These are phyloP conservation scores for Drosophila lacicola DNA, from an alignment of 2,888 invertebrate genomes.

Conservation along the genomic window DNA sequence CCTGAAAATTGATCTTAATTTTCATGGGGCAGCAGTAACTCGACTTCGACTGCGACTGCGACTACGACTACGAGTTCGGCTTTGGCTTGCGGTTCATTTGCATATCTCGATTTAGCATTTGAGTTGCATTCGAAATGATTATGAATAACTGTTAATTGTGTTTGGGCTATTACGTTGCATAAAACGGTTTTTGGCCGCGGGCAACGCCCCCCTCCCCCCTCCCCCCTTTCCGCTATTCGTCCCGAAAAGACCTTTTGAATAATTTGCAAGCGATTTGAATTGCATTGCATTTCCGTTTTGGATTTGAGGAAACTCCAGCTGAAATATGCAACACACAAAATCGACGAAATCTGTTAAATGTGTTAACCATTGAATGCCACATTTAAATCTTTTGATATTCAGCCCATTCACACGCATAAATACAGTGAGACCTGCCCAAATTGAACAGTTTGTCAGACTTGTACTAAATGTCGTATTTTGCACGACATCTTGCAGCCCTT, in stretches of 20 bases:
- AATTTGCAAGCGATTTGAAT: slow-evolving; percentile 33
- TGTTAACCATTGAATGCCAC: slow-evolving; percentile 10
- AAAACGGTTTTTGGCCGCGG: slow-evolving; percentile 35
- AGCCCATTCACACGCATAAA: not conserved
- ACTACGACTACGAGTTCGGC: slow-evolving; percentile 13
- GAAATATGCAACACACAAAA: not conserved
- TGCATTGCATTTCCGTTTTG: slow-evolving; percentile 15
- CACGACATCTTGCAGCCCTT: not conserved
- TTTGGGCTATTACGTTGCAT: slow-evolving; percentile 59
- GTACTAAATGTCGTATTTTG: not conserved
- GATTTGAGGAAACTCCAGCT: not conserved
- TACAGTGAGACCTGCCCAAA: not conserved
- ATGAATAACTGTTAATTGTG: slow-evolving; percentile 73
- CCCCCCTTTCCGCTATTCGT: not conserved
- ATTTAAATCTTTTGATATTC: slow-evolving; percentile 3
- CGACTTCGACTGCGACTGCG: slow-evolving; percentile 34
- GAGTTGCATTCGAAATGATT: slow-evolving; percentile 40
- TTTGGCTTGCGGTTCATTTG: slow-evolving; percentile 49
- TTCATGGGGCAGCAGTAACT: slow-evolving; percentile 32
- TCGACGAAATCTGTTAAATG: slow-evolving; percentile 4
- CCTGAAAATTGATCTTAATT: slow-evolving; percentile 70
- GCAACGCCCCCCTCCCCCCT: slow-evolving; percentile 2
- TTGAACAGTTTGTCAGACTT: not conserved
- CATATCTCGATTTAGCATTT: slow-evolving; percentile 43
- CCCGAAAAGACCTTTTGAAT: slow-evolving; percentile 24